Evolutionary conservation across 1,140 invertebrate genomes (phyloP), one percentile per base, ranked within the genome.

Genomic region (Battus philenor): DNA sequence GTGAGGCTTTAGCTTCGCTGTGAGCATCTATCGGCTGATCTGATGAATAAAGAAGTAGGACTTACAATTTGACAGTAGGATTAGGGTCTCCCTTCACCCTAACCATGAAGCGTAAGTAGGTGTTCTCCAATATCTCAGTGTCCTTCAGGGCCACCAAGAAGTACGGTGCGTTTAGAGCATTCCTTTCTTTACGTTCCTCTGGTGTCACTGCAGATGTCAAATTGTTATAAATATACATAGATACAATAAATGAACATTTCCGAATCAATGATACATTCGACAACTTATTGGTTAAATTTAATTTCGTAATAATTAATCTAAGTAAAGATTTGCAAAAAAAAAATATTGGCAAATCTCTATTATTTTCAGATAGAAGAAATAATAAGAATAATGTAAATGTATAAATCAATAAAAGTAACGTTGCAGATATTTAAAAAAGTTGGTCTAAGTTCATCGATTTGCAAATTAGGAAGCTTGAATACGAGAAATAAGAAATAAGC

Each of bases 81-180:
- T 92, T 93, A 1, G 95, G 95, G 64, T 95, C 91, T 15, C 95
- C 95, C 55, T 92, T 92, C 5, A 97, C 93, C 82, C 95, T 95
- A 36, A 97, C 89, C 91, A 97, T 94, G 70, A 97, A 97, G 17
- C 95, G 90, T 12, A 97, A 88, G 58, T 93, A 94, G 0, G 95
- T 96, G 54, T 94, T 93, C 71, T 95, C 90, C 38, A 97, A 81
- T 2, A 97, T 90, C 76, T 97, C 94, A 0, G 94, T 94, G 60
- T 96, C 93, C 59, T 95, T 95, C 10, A 97, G 81, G 24, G 91
- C 91, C 0, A 97, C 93, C 41, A 94, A 62, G 72, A 97, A 97
- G 26, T 92, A 90, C 0, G 95, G 94, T 1, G 90, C 88, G 43
- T 95, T 93, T 1, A 90, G 87, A 49, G 93, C 92, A 36, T 89